A percentile compares a stretch with the other conserved stretches of the same genome.
These are phyloP conservation scores for Stercorarius parasiticus DNA, from an alignment of 2,113 vertebrate species.

Conservation along the genomic window DNA sequence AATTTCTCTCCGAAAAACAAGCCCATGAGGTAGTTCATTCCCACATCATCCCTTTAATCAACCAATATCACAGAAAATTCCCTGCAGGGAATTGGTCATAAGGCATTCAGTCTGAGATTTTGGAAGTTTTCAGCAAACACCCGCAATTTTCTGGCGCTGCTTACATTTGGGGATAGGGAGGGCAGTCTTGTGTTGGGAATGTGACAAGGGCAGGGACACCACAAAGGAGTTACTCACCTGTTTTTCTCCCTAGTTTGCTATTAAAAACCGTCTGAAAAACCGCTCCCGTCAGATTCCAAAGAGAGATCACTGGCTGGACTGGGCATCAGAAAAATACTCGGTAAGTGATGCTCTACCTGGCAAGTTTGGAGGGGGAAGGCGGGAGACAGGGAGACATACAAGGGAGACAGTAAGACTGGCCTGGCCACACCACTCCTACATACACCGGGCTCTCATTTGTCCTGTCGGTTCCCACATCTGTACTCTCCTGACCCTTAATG, in stretches of 20 bases:
- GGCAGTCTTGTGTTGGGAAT: neutral
- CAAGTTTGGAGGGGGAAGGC: neutral
- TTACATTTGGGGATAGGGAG: neutral
- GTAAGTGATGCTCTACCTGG: slow-evolving; percentile 69
- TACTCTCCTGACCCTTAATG: slow-evolving; percentile 45
- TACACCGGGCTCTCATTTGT: neutral
- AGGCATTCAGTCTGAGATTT: neutral
- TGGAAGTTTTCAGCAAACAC: neutral
- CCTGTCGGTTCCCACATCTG: neutral
- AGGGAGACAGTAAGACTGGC: neutral
- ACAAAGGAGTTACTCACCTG: neutral
- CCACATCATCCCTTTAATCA: neutral
- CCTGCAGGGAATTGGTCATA: neutral
- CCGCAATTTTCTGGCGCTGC: neutral
- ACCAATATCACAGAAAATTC: neutral
- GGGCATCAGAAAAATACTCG: slow-evolving; percentile 91
- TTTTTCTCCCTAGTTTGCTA: slow-evolving; percentile 82
- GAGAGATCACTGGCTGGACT: slow-evolving; percentile 93
- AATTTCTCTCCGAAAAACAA: neutral
- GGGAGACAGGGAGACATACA: neutral
- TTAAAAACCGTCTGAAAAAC: slow-evolving; percentile 84
- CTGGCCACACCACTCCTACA: neutral
- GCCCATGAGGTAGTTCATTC: neutral
- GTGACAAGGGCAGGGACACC: neutral
- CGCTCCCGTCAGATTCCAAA: slow-evolving; percentile 70